phyloP scores from a whole-genome alignment of 1,140 invertebrate genomes.

The Hirudo medicinalis region DNA sequence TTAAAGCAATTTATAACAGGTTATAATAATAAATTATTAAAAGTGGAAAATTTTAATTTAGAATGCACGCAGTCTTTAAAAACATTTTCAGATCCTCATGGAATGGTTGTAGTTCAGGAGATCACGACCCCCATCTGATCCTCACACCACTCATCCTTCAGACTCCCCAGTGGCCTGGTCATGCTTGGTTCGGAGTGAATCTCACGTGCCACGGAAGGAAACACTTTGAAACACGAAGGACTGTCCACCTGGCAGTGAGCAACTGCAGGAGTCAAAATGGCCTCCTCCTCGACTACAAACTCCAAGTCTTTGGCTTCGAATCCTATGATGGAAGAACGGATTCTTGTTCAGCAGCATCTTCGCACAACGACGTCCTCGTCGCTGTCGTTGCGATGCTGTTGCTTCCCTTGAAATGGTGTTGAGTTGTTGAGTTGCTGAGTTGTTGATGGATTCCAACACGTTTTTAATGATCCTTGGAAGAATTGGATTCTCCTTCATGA shows the following conservation, averaged over 20 bases:
- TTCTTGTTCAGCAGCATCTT: not conserved
- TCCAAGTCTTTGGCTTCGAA: conserved; percentile 17
- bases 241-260: conserved; percentile 15
- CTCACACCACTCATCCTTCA: not conserved
- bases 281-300: conserved; percentile 13
- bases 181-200: not conserved
- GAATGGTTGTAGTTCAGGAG: conserved; percentile 17
- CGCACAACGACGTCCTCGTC: too few relatives aligned
- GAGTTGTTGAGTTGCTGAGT: too few relatives aligned
- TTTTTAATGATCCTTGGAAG: too few relatives aligned
- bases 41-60: too few relatives aligned
- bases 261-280: conserved; percentile 21
- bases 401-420: too few relatives aligned
- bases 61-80: too few relatives aligned
- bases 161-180: not conserved
- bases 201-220: conserved; percentile 12
- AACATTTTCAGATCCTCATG: conserved; percentile 13
- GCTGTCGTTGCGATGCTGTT: too few relatives aligned
- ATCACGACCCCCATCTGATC: not conserved
- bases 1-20: too few relatives aligned
- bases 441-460: too few relatives aligned
- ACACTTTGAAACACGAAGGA: conserved; percentile 8
- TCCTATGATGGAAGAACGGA: not conserved
- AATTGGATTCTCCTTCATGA: too few relatives aligned
- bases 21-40: too few relatives aligned